Evolutionary conservation across 1,140 invertebrate genomes (phyloP).

Genomic region (Paramacrobiotus metropolitanus): DNA sequence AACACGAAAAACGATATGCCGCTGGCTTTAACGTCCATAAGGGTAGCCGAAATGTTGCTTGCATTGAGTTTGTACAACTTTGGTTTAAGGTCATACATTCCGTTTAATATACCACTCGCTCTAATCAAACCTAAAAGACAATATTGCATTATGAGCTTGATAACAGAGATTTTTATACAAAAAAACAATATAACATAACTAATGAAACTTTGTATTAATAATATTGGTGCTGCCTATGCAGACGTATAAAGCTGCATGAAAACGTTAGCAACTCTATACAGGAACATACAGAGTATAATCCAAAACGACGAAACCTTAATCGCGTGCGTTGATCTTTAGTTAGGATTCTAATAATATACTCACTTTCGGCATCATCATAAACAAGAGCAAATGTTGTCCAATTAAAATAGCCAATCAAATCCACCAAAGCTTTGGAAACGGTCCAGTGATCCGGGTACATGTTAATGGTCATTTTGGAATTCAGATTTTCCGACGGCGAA

Average conservation of each 20-base stretch:
- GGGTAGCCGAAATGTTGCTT: not conserved
- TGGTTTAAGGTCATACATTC: not conserved
- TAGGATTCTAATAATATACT: not conserved
- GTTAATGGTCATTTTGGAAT: conserved; percentile 44
- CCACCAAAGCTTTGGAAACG: conserved; percentile 67
- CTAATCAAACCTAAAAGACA: not conserved
- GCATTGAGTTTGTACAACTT: not conserved
- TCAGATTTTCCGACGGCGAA: conserved; percentile 34
- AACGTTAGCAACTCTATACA: no score
- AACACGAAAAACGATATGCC: not conserved
- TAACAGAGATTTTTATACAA: not conserved
- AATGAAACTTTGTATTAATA: no score
- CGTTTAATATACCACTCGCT: not conserved
- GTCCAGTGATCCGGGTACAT: conserved; percentile 75
- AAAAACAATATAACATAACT: no score
- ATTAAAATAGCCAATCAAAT: conserved; percentile 59
- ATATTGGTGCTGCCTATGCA: no score
- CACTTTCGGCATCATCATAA: conserved; percentile 79
- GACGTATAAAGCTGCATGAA: no score
- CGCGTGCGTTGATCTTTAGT: not conserved
- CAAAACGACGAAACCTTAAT: no score
- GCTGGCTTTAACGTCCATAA: not conserved
- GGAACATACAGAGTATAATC: no score
- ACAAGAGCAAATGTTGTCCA: conserved; percentile 86
- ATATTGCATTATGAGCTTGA: not conserved